Base-by-base conservation (phyloP, 2,797 vertebrate genomes). In the Artibeus lituratus region DNA sequence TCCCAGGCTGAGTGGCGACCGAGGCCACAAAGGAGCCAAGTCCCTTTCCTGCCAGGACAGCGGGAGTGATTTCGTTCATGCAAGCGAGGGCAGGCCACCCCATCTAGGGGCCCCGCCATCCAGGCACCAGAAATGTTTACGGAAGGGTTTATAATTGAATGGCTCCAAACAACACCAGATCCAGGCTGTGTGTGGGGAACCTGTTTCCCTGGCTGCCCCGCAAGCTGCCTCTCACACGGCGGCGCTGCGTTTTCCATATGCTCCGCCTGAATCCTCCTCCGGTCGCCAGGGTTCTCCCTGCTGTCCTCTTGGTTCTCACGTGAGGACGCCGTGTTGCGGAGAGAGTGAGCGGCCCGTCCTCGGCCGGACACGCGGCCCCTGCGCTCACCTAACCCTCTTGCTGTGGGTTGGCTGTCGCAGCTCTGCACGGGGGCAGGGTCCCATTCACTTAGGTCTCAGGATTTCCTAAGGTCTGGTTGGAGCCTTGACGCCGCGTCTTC, bases 251-350 rank as follows among this genome's bases (percentile, higher is more conserved):
- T 24, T 10, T 12, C 57, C 57, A 29, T 59, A 59, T 59, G 57
- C 57, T 59, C 57, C 10, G 1, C 24, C 57, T 26, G 57, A 5
- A 59, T 59, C 10, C 57, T 59, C 57, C 57, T 59, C 57, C 24
- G 4, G 55, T 26, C 10, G 24, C 57, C 57, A 59, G 24, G 3
- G 21, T 44, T 18, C 39, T 24, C 5, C 29, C 74, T 15, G 3
- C 32, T 21, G 8, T 22, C 22, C 35, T 21, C 32, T 47, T 26
- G 15, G 15, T 5, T 26, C 14, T 44, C 11, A n/a, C 44, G 55
- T 11, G 2, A 14, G 42, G 29, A 55, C 10, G 14, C 32, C 1
- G 4, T 42, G 4, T 26, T 9, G 1, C 1, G 37, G 37, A 42
- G 19, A 80, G n/a, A 19, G 35, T 18, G 24, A 47, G 35, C 11